phyloP scores from a whole-genome alignment of 2,888 invertebrate species.

The Xestobium rufovillosum region DNA sequence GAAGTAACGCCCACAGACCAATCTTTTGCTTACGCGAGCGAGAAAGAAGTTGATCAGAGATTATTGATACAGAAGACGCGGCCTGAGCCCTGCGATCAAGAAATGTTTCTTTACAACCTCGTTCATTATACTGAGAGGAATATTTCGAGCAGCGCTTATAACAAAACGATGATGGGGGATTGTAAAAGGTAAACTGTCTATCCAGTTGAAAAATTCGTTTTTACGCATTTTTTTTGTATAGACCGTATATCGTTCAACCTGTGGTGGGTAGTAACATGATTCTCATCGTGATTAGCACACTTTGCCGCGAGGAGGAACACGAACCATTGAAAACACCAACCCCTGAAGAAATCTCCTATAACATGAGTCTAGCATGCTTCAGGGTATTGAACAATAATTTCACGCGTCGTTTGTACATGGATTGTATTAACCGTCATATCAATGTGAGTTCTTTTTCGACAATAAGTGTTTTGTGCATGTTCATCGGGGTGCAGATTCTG shows the following conservation, averaged over 20 bases:
- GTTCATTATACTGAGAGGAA: conserved; percentile 36
- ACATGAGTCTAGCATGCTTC: conserved; percentile 42
- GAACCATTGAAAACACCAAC: conserved; percentile 26
- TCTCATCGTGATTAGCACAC: conserved; percentile 64
- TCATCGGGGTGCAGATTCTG: no score
- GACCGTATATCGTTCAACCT: conserved; percentile 68
- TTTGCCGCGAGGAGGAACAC: conserved; percentile 44
- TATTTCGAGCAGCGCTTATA: conserved; percentile 36
- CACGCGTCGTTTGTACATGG: conserved; percentile 60
- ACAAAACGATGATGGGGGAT: conserved; percentile 35
- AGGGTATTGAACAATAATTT: conserved; percentile 45
- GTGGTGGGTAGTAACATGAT: conserved; percentile 76
- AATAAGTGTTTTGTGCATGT: not conserved
- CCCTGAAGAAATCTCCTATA: conserved; percentile 39
- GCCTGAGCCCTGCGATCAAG: conserved; percentile 79
- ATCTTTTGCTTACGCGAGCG: conserved; percentile 44
- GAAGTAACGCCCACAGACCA: no score
- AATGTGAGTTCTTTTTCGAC: conserved; percentile 58
- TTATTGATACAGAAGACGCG: conserved; percentile 69
- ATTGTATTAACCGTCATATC: conserved; percentile 68
- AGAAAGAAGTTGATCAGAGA: conserved; percentile 48
- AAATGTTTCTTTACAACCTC: conserved; percentile 43
- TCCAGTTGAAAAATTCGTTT: conserved; percentile 3
- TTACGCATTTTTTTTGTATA: conserved; percentile 22
- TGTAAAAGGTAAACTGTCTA: conserved; percentile 33